Evolutionary conservation across 2,888 invertebrate species (phyloP).

Genomic region (Eristalis tenax): DNA sequence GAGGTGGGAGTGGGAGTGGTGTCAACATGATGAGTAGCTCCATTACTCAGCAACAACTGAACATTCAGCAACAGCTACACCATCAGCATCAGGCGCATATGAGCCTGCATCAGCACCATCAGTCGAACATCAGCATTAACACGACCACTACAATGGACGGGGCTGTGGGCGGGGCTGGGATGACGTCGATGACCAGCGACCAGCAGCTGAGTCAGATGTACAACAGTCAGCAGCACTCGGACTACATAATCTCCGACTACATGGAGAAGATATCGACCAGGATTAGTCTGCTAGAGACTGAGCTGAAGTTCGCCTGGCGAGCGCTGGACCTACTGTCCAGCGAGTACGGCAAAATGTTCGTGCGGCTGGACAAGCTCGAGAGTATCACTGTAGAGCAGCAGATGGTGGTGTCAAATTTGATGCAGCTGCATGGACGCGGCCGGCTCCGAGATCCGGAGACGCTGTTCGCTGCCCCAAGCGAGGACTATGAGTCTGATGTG

Average conservation of each 20-base stretch:
- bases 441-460: conserved; percentile 58
- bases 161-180: conserved; percentile 67
- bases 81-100: conserved; percentile 54
- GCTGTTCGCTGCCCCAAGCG: conserved; percentile 77
- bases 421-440: conserved; percentile 81
- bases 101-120: conserved; percentile 45
- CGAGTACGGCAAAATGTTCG: conserved; percentile 97
- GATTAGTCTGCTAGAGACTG: conserved; percentile 93
- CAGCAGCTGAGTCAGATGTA: conserved; percentile 78
- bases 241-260: conserved; percentile 93
- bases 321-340: conserved; percentile 94
- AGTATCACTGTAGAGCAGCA: conserved; percentile 93
- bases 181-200: conserved; percentile 77
- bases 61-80: conserved; percentile 60
- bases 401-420: conserved; percentile 92
- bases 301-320: conserved; percentile 95
- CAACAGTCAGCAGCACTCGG: conserved; percentile 83
- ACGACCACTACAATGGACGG: conserved; percentile 31
- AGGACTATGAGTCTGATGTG: conserved; percentile 74
- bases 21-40: conserved; percentile 23
- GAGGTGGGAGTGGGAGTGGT: neutral
- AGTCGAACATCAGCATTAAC: conserved; percentile 56
- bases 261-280: conserved; percentile 95
- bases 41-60: conserved; percentile 53
- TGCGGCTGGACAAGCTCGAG: conserved; percentile 93